Evolutionary conservation across 2,113 vertebrate genomes (phyloP).

Genomic region (Rhinoderma darwinii): DNA sequence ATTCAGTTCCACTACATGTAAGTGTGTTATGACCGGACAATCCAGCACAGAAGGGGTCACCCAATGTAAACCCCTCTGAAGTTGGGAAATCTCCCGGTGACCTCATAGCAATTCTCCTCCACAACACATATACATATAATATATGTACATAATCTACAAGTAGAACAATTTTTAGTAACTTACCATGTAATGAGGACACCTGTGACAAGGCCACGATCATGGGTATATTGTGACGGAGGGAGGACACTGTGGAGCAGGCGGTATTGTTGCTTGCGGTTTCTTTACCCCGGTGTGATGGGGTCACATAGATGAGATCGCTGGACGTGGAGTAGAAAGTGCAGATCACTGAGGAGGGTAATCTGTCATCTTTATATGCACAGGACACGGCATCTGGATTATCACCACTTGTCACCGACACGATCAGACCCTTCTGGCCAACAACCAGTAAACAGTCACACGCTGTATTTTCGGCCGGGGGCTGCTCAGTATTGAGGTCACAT

Average conservation of each 20-base stretch:
- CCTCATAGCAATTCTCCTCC: neutral
- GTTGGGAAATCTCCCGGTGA: neutral
- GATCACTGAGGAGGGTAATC: conserved; percentile 78
- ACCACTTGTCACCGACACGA: conserved; percentile 76
- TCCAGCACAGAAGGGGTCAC: neutral
- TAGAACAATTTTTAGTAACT: neutral
- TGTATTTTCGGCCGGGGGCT: neutral
- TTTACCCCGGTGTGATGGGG: conserved; percentile 50
- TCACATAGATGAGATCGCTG: conserved; percentile 77
- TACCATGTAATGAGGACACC: conserved; percentile 76
- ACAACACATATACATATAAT: neutral
- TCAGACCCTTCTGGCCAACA: conserved; percentile 81
- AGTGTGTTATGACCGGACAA: no score
- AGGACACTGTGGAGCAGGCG: conserved; percentile 68
- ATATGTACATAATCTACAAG: neutral
- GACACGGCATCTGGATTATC: conserved; percentile 66
- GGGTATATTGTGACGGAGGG: conserved; percentile 81
- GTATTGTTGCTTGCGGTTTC: neutral
- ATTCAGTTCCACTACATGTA: no score
- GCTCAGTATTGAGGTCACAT: neutral
- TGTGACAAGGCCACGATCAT: conserved; percentile 75
- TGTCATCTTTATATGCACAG: conserved; percentile 78
- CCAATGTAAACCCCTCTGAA: neutral
- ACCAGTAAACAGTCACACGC: conserved; percentile 79
- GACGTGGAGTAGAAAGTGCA: conserved; percentile 75